phyloP scores from a whole-genome alignment of 2,113 vertebrate species.

The Elaphurus davidianus region DNA sequence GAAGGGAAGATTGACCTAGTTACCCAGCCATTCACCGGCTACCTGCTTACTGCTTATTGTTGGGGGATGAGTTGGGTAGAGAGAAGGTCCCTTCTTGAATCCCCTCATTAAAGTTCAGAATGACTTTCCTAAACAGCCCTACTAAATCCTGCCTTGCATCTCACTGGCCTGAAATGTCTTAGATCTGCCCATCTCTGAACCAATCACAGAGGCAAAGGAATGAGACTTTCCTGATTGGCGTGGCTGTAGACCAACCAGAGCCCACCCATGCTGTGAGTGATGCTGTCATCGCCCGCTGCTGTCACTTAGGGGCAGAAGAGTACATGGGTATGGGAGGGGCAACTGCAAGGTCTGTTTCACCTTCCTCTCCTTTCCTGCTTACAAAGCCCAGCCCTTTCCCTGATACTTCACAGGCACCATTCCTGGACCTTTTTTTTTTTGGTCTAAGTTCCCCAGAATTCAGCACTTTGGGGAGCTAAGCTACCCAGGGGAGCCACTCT shows the following conservation, averaged over 20 bases:
- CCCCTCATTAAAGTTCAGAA: neutral
- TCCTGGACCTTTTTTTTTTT: neutral
- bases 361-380: neutral
- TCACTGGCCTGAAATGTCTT: neutral
- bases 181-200: neutral
- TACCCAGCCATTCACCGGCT: neutral
- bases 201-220: neutral
- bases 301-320: too few species aligned
- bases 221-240: neutral
- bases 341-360: rapidly evolving
- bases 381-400: neutral
- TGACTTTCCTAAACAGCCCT: neutral
- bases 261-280: neutral
- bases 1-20: neutral
- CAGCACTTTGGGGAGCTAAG: neutral
- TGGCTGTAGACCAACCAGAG: neutral
- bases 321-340: rapidly evolving
- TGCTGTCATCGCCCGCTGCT: too few species aligned
- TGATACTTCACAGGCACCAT: neutral
- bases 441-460: neutral
- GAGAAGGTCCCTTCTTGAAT: neutral
- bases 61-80: neutral
- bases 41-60: neutral
- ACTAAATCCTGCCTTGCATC: neutral
- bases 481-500: neutral